phyloP scores from a whole-genome alignment of 35 echinoderm and acorn worm genomes.

The Lytechinus variegatus region DNA sequence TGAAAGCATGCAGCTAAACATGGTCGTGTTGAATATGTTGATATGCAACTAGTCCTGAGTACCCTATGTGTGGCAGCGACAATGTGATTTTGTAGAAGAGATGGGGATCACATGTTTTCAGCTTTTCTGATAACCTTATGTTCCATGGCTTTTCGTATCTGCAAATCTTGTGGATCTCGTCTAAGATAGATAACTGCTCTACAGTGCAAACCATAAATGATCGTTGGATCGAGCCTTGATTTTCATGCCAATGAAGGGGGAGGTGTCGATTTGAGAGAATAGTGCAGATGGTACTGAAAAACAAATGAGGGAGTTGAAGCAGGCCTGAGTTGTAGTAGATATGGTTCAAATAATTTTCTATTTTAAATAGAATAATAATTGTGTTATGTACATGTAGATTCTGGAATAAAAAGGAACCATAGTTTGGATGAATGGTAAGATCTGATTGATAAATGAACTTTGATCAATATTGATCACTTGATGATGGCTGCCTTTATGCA shows the following conservation, averaged over 20 bases:
- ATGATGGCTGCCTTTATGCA: neutral
- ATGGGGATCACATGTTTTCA: neutral
- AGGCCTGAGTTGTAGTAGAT: no score
- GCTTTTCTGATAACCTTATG: neutral
- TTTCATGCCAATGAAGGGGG: no score
- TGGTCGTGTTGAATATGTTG: conserved; percentile 1
- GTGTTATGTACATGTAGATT: neutral
- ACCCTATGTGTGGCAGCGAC: neutral
- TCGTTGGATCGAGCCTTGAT: no score
- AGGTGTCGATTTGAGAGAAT: no score
- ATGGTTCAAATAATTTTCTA: no score
- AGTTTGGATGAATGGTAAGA: no score
- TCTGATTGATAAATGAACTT: no score
- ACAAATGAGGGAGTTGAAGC: no score
- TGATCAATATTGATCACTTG: neutral
- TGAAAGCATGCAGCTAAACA: neutral
- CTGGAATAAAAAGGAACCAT: neutral
- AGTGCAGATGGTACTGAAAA: no score
- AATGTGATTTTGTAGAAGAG: neutral
- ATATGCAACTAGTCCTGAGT: neutral
- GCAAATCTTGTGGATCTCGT: neutral
- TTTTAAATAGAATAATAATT: neutral
- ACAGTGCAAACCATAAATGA: no score
- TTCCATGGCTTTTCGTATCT: neutral
- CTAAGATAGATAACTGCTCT: neutral